Base-by-base conservation (phyloP, 2,113 vertebrate species). In the Cavia porcellus region DNA sequence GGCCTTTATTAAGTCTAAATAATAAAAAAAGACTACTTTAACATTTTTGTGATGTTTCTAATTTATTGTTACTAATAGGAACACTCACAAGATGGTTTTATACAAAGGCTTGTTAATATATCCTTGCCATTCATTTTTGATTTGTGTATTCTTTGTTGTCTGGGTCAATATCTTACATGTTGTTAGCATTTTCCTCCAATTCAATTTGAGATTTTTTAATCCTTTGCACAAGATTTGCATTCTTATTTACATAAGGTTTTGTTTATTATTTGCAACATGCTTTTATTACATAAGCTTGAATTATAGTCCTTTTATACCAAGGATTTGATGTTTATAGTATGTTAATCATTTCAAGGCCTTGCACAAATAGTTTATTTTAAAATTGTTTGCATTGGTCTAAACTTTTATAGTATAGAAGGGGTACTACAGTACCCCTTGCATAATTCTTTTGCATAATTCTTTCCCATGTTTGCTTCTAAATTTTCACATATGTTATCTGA, bases 241-340 rank as follows among this genome's bases (percentile, higher is more conserved):
- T 94, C 11, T 55, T 82, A 22, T 88, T 75, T 77, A 35, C 87
- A 42, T 75, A 81, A 61, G 10, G 1, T 66, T 52, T 70, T n/a
- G 2, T 68, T 84, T 77, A 8, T 92, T 4, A 61, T 89, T 28
- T 89, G 62, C 11, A 93, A 7, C 25, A 70, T 57, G 90, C 17
- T 55, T 97, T 92, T 82, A 72, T 64, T 85, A 79, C 22, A 68
- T 94, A 74, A n/a, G 8, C 38, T 94, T 92, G 87, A 85, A 7
- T 57, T 15, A 62, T 35, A 35, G 3, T 94, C 4, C 9, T 88
- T 95, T 90, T 80, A 66, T 77, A 77, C 35, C 52, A 38, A 50
- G 28, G 38, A 5, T 66, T 92, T 89, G 62, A 90, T 86, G 30
- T 66, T 93, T 89, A 45, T 2, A 86, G 74, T 68, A 84, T 57